phyloP scores from a whole-genome alignment of 92 coral and sea anemone genomes.

The Desmophyllum pertusum region DNA sequence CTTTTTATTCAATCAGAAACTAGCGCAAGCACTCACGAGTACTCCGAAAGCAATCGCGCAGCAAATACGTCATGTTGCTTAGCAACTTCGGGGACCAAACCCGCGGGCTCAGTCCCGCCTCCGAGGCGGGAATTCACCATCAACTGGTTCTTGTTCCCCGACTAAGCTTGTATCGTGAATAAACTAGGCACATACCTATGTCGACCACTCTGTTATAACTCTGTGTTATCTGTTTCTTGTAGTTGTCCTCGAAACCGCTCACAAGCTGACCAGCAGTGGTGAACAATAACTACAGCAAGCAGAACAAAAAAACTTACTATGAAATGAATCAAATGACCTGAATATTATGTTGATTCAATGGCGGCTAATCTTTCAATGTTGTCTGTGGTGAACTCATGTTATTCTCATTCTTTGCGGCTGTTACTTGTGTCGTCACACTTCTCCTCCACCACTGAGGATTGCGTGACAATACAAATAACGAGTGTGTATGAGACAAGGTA shows the following conservation, averaged over 20 bases:
- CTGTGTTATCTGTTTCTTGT: conserved; percentile 76
- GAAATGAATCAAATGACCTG: background rate
- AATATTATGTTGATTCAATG: no score
- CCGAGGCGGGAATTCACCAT: no score
- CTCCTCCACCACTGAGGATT: background rate
- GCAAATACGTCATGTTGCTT: no score
- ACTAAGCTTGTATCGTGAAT: background rate
- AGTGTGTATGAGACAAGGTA: background rate
- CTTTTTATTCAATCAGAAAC: no score
- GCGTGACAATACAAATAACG: background rate
- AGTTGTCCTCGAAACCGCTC: conserved; percentile 74
- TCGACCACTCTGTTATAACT: conserved; percentile 84
- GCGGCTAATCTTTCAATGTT: background rate
- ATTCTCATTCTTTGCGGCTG: background rate
- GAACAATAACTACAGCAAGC: conserved; percentile 66
- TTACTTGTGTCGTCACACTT: background rate
- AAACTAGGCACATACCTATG: background rate
- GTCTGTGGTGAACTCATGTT: background rate
- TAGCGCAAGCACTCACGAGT: no score
- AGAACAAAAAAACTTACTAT: background rate
- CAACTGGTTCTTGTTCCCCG: no score
- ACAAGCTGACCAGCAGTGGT: conserved; percentile 68
- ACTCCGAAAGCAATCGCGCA: no score
- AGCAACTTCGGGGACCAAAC: no score
- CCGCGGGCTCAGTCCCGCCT: no score